Percentiles rank a stretch among this genome's conserved stretches.
phyloP scores from a whole-genome alignment of 2,888 invertebrate species.

The Megaustenia siamemsis region DNA sequence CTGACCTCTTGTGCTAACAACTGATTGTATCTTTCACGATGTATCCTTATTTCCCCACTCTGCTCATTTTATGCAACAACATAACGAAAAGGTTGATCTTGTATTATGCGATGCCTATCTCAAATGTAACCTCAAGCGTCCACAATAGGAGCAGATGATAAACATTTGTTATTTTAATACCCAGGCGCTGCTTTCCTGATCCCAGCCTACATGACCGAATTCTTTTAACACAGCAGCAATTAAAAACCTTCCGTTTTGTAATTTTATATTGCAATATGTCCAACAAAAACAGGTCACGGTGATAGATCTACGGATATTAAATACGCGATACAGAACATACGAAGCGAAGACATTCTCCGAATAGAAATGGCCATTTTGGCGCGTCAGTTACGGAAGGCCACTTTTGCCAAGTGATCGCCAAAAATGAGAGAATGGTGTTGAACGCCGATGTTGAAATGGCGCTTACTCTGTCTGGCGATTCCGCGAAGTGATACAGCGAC shows the following conservation, averaged over 20 bases:
- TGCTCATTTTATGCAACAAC: background rate
- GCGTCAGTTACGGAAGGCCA: background rate
- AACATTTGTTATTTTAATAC: background rate
- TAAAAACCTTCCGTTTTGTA: background rate
- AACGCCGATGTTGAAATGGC: background rate
- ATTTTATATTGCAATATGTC: background rate
- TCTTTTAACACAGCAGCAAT: background rate
- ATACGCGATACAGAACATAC: background rate
- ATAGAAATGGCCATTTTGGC: slow-evolving; percentile 7
- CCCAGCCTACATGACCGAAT: background rate
- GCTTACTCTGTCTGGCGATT: background rate
- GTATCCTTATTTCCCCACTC: background rate
- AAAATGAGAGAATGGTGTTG: slow-evolving; percentile 16
- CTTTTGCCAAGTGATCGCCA: slow-evolving; percentile 33
- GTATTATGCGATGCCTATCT: background rate
- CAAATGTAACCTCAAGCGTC: background rate
- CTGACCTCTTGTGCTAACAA: no score
- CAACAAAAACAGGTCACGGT: background rate
- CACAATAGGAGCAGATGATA: background rate
- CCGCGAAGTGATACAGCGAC: slow-evolving; percentile 22
- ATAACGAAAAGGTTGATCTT: background rate
- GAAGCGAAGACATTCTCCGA: background rate
- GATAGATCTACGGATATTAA: slow-evolving; percentile 27
- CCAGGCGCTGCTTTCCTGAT: background rate
- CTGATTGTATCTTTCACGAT: no score